Evolutionary conservation across 2,888 invertebrate genomes (phyloP).

Genomic region (Drosophila paramelanica): DNA sequence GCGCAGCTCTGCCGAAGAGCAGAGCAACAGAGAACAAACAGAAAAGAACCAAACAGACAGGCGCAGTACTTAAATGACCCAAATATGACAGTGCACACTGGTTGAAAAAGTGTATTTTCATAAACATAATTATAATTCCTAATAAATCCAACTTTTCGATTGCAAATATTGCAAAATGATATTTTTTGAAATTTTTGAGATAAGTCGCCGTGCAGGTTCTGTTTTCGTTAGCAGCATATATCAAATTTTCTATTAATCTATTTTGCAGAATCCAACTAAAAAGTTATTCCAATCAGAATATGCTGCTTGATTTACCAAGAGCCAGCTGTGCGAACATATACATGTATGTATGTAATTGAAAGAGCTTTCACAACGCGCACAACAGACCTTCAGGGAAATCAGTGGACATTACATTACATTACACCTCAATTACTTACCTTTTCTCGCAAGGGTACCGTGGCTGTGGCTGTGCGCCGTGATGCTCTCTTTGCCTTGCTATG

Average conservation of each 20-base stretch:
- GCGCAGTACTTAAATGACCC: slow-evolving; percentile 59
- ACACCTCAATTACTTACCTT: slow-evolving; percentile 71
- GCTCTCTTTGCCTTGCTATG: slow-evolving; percentile 46
- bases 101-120: slow-evolving; percentile 35
- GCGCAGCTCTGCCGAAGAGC: slow-evolving; percentile 41
- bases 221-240: too few relatives aligned
- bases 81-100: slow-evolving; percentile 62
- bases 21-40: slow-evolving; percentile 56
- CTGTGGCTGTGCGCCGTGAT: slow-evolving; percentile 48
- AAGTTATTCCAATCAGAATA: not conserved
- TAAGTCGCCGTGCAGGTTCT: too few relatives aligned
- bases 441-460: slow-evolving; percentile 64
- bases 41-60: slow-evolving; percentile 57
- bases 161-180: not conserved
- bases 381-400: slow-evolving; percentile 51
- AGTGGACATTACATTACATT: slow-evolving; percentile 67
- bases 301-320: slow-evolving; percentile 3
- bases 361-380: slow-evolving; percentile 41
- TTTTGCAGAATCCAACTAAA: not conserved
- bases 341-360: slow-evolving; percentile 25
- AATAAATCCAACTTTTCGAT: not conserved
- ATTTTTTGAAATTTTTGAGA: not conserved
- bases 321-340: slow-evolving; percentile 45
- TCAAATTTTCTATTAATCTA: not conserved
- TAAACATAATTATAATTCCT: slow-evolving; percentile 35